Evolutionary conservation across 53 echinoderm and acorn worm genomes (phyloP).

Genomic region (Actinopyga echinites): DNA sequence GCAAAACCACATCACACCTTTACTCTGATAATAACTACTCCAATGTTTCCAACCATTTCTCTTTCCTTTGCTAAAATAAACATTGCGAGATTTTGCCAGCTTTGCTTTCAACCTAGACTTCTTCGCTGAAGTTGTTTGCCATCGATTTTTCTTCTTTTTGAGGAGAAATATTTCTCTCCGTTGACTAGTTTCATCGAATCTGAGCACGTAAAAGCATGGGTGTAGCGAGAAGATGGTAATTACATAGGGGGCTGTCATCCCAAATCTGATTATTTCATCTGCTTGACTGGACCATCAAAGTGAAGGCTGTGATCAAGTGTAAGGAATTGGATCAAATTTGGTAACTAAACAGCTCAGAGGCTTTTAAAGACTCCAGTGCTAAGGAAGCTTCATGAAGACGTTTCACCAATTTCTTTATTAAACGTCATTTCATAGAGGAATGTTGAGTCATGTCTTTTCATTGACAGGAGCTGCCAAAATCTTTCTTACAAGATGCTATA

Average conservation of each 20-base stretch:
- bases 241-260: slow-evolving; percentile 28
- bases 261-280: slow-evolving; percentile 26
- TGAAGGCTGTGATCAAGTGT: slow-evolving; percentile 26
- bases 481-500: no score
- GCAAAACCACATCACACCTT: no score
- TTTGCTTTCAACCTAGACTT: slow-evolving; percentile 24
- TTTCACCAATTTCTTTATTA: neutral
- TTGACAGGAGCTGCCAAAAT: no score
- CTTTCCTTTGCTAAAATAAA: no score
- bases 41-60: no score
- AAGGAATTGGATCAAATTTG: slow-evolving; percentile 15
- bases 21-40: no score
- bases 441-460: no score
- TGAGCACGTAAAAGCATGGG: neutral
- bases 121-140: neutral
- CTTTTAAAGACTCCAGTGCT: neutral
- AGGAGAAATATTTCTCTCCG: slow-evolving; percentile 17
- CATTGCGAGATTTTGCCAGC: slow-evolving; percentile 23
- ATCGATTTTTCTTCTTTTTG: slow-evolving; percentile 4
- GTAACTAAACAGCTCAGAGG: neutral
- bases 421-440: no score
- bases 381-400: neutral
- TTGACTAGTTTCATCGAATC: neutral
- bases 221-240: neutral
- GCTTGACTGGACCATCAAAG: slow-evolving; percentile 25